Evolutionary conservation across 2,113 vertebrate species (phyloP), one percentile per base, ranked within the genome.

Genomic region (Zingel zingel): DNA sequence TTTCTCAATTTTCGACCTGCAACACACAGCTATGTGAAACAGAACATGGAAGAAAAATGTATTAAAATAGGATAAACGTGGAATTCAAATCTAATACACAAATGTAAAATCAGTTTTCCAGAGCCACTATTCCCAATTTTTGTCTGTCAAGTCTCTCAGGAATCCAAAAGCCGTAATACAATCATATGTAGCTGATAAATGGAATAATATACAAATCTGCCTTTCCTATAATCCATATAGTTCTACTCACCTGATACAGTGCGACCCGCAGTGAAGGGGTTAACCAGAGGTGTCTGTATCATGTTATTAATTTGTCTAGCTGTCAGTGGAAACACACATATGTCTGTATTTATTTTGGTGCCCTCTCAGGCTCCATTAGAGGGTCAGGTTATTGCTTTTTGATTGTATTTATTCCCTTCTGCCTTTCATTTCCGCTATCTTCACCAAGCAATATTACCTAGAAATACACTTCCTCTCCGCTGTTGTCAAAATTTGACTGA

Each of bases 261-360:
- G 23, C 1, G 2, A 23, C 48, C 70, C 0, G 27, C 67, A 70
- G 45, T 5, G 68, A 69, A 58, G 2, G 86, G 63, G 85, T 90
- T 89, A 89, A 88, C 53, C 70, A 7, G 12, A 69, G 84, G 74
- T 61, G 50, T 83, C 80, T 77, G 59, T 83, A 86, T 90, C 83
- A 69, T 88, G 88, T 93, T 95, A 94, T 95, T 95, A 94, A 96
- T 96, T 95, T 95, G 95, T 95, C 94, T 88, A 56, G 74, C 94
- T 95, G 94, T 95, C 94, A 93, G 86, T 85, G 75, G 66, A 86
- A 94, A 94, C 92, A 94, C 91, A 91, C 87, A 87, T 84, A 86
- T 92, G 91, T 93, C 94, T 95, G 94, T 94, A 93, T 95, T 94
- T 91, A 94, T 95, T 94, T 92, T 30, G 71, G 66, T 78, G 89